Percentiles rank a stretch among this genome's conserved stretches.
These are phyloP conservation scores for Sebastes glaucus DNA, from an alignment of 2,797 vertebrate genomes.

Conservation along the genomic window DNA sequence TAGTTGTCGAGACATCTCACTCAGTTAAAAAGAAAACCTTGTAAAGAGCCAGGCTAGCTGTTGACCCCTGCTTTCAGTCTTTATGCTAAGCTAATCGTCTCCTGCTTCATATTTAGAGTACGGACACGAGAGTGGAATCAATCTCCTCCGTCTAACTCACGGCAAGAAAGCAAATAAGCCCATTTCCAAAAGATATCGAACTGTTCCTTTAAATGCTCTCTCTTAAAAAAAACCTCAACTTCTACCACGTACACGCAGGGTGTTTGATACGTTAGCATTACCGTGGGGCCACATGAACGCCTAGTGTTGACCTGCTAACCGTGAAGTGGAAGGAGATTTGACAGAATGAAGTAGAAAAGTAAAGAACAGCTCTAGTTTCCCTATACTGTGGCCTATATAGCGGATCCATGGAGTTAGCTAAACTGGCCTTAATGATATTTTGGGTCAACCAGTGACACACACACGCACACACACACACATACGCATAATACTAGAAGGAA, in stretches of 20 bases:
- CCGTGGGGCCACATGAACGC: neutral
- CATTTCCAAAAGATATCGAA: conserved; percentile 2
- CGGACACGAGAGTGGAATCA: neutral
- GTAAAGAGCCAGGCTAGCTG: too few species aligned
- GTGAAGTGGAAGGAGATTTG: conserved; percentile 13
- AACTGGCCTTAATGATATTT: conserved; percentile 24
- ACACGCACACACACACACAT: conserved; percentile 1
- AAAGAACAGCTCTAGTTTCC: conserved; percentile 57
- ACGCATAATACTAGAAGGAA: neutral
- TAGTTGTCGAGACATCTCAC: too few species aligned
- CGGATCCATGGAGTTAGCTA: conserved; percentile 13
- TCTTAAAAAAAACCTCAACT: neutral
- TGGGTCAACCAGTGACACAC: conserved; percentile 20
- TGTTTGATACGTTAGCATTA: neutral
- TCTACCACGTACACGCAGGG: neutral
- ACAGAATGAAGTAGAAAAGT: conserved; percentile 42
- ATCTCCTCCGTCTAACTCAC: neutral
- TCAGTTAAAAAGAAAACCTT: too few species aligned
- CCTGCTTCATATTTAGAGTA: neutral
- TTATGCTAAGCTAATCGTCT: neutral
- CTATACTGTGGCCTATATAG: conserved; percentile 69
- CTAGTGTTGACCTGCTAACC: conserved; percentile 25
- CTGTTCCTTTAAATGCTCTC: neutral
- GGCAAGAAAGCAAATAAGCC: neutral
- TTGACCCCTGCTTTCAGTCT: neutral